Conservation (phyloP, 2,888 invertebrate species). For the Drosophila limbata region DNA sequence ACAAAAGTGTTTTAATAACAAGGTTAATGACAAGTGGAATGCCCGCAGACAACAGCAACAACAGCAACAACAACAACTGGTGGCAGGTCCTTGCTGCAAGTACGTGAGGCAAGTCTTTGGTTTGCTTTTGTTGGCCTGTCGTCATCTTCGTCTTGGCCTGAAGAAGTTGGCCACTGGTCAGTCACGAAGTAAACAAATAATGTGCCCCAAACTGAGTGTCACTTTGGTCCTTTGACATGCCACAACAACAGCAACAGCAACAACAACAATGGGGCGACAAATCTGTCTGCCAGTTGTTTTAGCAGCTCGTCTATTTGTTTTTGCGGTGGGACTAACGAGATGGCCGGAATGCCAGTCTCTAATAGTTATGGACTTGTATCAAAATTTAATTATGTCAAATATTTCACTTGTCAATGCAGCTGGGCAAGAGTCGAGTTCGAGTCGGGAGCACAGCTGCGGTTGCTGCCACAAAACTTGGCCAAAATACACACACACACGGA, state of each 20-base stretch:
- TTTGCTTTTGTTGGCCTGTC: conserved; percentile 3
- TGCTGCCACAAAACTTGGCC: conserved; percentile 25
- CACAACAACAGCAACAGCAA: neutral
- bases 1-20: conserved; percentile 84
- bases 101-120: conserved; percentile 58
- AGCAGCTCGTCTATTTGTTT: conserved; percentile 15
- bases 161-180: conserved; percentile 34
- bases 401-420: conserved; percentile 81
- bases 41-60: conserved; percentile 47
- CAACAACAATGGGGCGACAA: conserved; percentile 25
- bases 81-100: conserved; percentile 31
- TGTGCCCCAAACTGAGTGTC: conserved; percentile 41
- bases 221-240: conserved; percentile 42
- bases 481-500: neutral
- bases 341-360: conserved; percentile 46
- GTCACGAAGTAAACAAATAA: conserved; percentile 62
- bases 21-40: conserved; percentile 83
- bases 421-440: conserved; percentile 36
- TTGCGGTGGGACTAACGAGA: conserved; percentile 41
- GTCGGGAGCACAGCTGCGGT: conserved; percentile 46
- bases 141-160: conserved; percentile 9
- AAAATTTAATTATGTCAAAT: conserved; percentile 83
- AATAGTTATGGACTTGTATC: conserved; percentile 79
- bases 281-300: conserved; percentile 13
- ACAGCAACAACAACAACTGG: conserved; percentile 15